phyloP scores from a whole-genome alignment of 2,113 vertebrate genomes.

The Gnathonemus longibarbis region DNA sequence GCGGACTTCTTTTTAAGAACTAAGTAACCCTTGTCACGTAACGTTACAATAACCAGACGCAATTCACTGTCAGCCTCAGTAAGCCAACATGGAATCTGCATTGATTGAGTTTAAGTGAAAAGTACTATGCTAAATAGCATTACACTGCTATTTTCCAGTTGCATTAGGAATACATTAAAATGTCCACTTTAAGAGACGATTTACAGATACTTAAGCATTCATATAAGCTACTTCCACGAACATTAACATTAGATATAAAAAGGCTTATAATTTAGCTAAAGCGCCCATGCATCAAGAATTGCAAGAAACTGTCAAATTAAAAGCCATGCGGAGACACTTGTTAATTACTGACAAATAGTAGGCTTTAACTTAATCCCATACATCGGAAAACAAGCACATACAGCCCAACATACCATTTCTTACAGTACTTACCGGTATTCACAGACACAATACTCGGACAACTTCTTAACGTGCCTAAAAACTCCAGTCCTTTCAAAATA shows the following conservation, averaged over 20 bases:
- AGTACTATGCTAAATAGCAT: neutral
- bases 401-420: neutral
- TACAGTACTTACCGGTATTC: neutral
- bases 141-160: neutral
- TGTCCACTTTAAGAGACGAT: neutral
- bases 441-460: neutral
- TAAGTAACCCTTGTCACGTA: neutral
- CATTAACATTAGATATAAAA: neutral
- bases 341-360: slow-evolving; percentile 8
- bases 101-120: neutral
- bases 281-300: neutral
- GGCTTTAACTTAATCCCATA: neutral
- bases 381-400: neutral
- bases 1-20: neutral
- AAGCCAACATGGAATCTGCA: neutral
- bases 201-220: neutral
- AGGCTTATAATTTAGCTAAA: neutral
- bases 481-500: neutral
- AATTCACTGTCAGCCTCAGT: neutral
- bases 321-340: neutral
- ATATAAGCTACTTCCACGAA: slow-evolving; percentile 1
- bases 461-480: neutral
- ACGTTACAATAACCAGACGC: neutral
- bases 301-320: neutral
- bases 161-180: neutral